Base-by-base conservation (phyloP, 1,140 invertebrate species). In the Pogonognathellus flavescens region DNA sequence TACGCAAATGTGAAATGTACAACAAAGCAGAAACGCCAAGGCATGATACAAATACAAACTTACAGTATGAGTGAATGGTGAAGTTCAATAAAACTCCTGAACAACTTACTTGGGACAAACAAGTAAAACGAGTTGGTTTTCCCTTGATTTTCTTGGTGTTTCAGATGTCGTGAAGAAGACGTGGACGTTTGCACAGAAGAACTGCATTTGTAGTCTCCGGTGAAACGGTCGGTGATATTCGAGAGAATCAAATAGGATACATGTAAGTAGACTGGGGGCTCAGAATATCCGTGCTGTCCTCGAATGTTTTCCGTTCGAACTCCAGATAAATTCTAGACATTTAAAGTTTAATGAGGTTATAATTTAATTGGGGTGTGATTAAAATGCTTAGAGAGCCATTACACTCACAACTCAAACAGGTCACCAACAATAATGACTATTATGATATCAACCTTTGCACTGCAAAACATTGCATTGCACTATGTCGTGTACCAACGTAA, bases 41-140 rank as follows among this genome's bases (percentile, higher is more conserved):
- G 2, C n/a, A n/a, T n/a, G n/a, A n/a, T n/a, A n/a, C n/a, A n/a
- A n/a, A n/a, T n/a, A n/a, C n/a, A n/a, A n/a, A n/a, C n/a, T n/a
- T n/a, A n/a, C n/a, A n/a, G 14, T 76, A 76, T 50, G 13, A 49
- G 25, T 49, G 0, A n/a, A n/a, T 9, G 14, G 70, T 49, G 70
- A 49, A 50, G 70, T 76, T 76, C 70, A 76, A 76, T 76, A 76
- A 76, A 76, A 76, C 70, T 76, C 13, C 14, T 76, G 70, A 76
- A 76, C 70, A 76, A 76, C 70, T 76, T 76, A 76, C 70, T 76
- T 76, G 70, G 70, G 70, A 76, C 70, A 76, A 76, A 76, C 70
- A 76, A 76, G 70, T 76, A 76, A 76, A 76, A 76, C 70, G 70
- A 76, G 70, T 76, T 76, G 31, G 70, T 76, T 76, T 76, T 76